Evolutionary conservation across 2,797 vertebrate genomes (phyloP).

Genomic region (Neostethus bicornis): DNA sequence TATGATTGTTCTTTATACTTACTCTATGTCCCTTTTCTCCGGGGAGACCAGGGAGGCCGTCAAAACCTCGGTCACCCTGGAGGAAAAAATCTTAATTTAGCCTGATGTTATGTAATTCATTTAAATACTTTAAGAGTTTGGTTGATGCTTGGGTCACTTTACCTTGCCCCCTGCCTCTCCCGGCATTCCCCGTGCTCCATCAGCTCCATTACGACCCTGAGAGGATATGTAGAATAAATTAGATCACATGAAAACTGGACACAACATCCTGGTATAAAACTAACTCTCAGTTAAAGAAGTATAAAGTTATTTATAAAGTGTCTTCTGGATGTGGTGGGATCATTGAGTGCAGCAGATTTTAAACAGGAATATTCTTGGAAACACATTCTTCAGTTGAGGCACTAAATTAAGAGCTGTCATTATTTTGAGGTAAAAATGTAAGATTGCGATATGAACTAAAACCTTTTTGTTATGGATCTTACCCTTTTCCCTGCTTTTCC

Average conservation of each 20-base stretch:
- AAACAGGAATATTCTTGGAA: conserved; percentile 38
- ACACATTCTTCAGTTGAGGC: conserved; percentile 7
- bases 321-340: conserved; percentile 23
- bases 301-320: too few relatives aligned
- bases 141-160: too few relatives aligned
- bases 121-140: too few relatives aligned
- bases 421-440: conserved; percentile 15
- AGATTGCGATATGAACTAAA: conserved; percentile 8
- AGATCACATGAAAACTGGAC: conserved; percentile 27
- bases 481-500: conserved; percentile 96
- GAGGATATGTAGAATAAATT: conserved; percentile 36
- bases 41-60: conserved; percentile 84
- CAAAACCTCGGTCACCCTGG: conserved; percentile 83
- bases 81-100: too few relatives aligned
- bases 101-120: too few relatives aligned
- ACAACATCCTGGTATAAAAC: too few relatives aligned
- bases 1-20: conserved; percentile 48
- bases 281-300: conserved; percentile 49
- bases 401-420: neutral
- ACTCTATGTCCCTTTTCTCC: conserved; percentile 84
- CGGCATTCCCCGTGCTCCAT: conserved; percentile 94
- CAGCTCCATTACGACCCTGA: conserved; percentile 93
- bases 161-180: conserved; percentile 95
- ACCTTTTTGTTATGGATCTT: conserved; percentile 33
- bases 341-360: conserved; percentile 50